Evolutionary conservation across 1,140 invertebrate species (phyloP).

Genomic region (Phthorimaea operculella): DNA sequence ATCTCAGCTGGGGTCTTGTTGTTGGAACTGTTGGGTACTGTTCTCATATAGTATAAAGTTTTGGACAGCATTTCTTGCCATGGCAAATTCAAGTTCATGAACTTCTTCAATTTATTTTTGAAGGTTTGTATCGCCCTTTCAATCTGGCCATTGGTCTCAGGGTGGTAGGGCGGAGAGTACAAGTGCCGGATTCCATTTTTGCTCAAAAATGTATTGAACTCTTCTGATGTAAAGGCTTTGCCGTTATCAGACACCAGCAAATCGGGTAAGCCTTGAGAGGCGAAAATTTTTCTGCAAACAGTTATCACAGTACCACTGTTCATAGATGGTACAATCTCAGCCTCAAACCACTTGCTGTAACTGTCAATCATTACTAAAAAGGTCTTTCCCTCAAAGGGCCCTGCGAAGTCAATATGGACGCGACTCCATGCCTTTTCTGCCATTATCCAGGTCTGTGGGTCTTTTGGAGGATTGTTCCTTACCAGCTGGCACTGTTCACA

Average conservation of each 20-base stretch:
- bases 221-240: conserved; percentile 38
- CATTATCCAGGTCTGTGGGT: conserved; percentile 34
- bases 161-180: conserved; percentile 32
- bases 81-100: background rate
- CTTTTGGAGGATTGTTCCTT: conserved; percentile 27
- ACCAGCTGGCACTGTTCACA: conserved; percentile 18
- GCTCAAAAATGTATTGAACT: conserved; percentile 39
- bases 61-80: conserved; percentile 70
- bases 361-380: conserved; percentile 29
- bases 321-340: conserved; percentile 9
- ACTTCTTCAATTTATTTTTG: conserved; percentile 20
- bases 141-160: conserved; percentile 33
- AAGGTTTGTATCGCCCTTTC: conserved; percentile 28
- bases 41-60: conserved; percentile 86
- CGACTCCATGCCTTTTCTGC: conserved; percentile 43
- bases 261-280: conserved; percentile 36
- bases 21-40: conserved; percentile 85
- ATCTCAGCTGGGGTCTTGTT: conserved; percentile 10
- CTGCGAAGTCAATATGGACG: conserved; percentile 39
- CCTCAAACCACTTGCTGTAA: conserved; percentile 32
- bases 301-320: conserved; percentile 10
- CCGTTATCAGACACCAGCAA: conserved; percentile 47
- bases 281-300: conserved; percentile 28
- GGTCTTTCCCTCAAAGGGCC: conserved; percentile 25
- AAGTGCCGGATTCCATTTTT: conserved; percentile 31